A percentile compares a stretch with the other conserved stretches of the same genome.
phyloP scores from a whole-genome alignment of 2,113 vertebrate genomes.

The Rhinolophus sinicus region DNA sequence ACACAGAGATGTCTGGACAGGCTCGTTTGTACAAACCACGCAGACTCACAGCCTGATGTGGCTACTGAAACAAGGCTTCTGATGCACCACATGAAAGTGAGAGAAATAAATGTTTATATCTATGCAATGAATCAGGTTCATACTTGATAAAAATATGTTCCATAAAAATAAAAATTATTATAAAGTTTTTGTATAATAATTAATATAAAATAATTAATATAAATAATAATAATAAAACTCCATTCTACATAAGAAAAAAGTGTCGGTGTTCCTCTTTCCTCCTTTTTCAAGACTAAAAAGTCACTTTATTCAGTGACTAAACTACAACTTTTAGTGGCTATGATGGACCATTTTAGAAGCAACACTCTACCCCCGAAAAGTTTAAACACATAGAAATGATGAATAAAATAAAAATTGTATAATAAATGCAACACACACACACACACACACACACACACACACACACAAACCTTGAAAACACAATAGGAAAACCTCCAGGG shows the following conservation, averaged over 20 bases:
- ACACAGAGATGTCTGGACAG: background rate
- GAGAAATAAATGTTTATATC: background rate
- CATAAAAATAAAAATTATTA: conserved; percentile 39
- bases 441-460: too few species aligned
- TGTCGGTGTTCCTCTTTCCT: background rate
- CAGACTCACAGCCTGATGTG: background rate
- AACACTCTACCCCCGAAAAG: background rate
- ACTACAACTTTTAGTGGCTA: background rate
- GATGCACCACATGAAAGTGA: background rate
- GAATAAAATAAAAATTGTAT: background rate
- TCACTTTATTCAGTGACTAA: too few species aligned
- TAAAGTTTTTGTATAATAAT: conserved; percentile 5
- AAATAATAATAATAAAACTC: too few species aligned
- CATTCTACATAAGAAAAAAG: background rate
- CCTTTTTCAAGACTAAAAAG: background rate
- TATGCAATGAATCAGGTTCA: conserved; percentile 21
- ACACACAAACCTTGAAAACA: background rate
- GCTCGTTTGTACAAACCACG: accelerated
- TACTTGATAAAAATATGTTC: conserved; percentile 8
- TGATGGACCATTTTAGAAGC: background rate
- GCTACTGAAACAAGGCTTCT: background rate
- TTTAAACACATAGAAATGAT: background rate
- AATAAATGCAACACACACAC: background rate
- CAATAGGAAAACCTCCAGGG: background rate
- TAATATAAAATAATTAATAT: too few species aligned